phyloP scores from a whole-genome alignment of 2,888 invertebrate species.

The Cartodere bifasciata region DNA sequence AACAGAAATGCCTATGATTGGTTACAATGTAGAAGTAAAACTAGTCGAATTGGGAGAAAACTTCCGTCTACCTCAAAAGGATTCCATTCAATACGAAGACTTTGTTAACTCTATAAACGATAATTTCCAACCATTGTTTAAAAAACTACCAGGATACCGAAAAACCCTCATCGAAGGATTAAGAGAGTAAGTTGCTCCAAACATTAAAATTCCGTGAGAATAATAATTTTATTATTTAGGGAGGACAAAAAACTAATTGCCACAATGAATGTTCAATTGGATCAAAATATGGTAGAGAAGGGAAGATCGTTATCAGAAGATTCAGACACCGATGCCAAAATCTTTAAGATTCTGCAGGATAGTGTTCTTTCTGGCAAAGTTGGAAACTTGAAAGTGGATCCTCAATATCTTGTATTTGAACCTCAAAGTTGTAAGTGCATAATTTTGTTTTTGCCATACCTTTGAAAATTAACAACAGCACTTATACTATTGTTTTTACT shows the following conservation, averaged over 20 bases:
- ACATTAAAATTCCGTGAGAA: conserved; percentile 1
- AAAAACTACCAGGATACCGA: conserved; percentile 57
- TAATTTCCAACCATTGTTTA: conserved; percentile 48
- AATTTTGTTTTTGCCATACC: neutral
- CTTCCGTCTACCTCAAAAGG: conserved; percentile 59
- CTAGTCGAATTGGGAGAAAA: conserved; percentile 65
- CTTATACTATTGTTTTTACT: no score
- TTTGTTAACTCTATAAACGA: conserved; percentile 53
- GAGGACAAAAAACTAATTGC: conserved; percentile 59
- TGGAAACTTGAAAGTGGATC: conserved; percentile 70
- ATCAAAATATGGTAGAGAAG: conserved; percentile 54
- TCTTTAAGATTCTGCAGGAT: conserved; percentile 50
- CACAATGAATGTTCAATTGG: conserved; percentile 60
- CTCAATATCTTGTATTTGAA: conserved; percentile 62
- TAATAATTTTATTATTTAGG: conserved; percentile 25
- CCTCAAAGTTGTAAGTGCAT: conserved; percentile 51
- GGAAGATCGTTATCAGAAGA: conserved; percentile 35
- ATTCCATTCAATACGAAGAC: conserved; percentile 59
- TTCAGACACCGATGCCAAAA: conserved; percentile 25
- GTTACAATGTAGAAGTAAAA: conserved; percentile 60
- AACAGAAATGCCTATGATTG: conserved; percentile 49
- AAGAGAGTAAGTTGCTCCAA: conserved; percentile 44
- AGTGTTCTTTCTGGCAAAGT: conserved; percentile 60
- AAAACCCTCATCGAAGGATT: conserved; percentile 57
- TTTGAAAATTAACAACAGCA: no score